Evolutionary conservation across 2,797 vertebrate species (phyloP).

Genomic region (Valencia hispanica): DNA sequence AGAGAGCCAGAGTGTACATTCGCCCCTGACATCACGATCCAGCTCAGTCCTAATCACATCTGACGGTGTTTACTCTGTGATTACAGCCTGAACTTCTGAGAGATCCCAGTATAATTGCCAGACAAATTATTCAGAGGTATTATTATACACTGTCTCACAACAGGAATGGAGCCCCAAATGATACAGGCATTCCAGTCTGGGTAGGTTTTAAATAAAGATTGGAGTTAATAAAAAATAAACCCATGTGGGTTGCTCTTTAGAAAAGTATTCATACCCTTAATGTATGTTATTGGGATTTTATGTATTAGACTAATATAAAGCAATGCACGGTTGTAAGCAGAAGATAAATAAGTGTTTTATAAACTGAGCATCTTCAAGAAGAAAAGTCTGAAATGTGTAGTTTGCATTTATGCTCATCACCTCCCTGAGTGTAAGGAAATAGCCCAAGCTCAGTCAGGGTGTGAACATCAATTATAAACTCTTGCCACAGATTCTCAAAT

Average conservation of each 20-base stretch:
- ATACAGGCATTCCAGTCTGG: not conserved
- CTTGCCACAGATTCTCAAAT: no score
- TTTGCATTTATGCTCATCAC: no score
- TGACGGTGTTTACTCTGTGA: slow-evolving; percentile 4
- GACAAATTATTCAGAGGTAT: slow-evolving; percentile 16
- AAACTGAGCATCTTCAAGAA: no score
- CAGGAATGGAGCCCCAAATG: not conserved
- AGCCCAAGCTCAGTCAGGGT: no score
- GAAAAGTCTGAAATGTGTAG: no score
- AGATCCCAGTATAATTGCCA: slow-evolving; percentile 19
- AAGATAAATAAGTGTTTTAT: no score
- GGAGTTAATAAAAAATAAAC: not conserved
- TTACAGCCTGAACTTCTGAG: slow-evolving; percentile 9
- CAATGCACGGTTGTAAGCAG: no score
- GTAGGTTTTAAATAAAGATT: not conserved
- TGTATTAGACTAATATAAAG: not conserved
- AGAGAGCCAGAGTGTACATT: slow-evolving; percentile 17
- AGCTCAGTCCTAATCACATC: slow-evolving; percentile 5
- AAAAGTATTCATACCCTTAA: not conserved
- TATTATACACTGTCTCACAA: not conserved
- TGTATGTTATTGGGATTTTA: not conserved
- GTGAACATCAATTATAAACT: no score
- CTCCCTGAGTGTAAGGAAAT: no score
- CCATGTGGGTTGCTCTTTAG: not conserved
- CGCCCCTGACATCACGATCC: slow-evolving; percentile 7